These are phyloP conservation scores for Cataglyphis altisquamis DNA, from an alignment of 2,888 invertebrate genomes.

Conservation along the genomic window DNA sequence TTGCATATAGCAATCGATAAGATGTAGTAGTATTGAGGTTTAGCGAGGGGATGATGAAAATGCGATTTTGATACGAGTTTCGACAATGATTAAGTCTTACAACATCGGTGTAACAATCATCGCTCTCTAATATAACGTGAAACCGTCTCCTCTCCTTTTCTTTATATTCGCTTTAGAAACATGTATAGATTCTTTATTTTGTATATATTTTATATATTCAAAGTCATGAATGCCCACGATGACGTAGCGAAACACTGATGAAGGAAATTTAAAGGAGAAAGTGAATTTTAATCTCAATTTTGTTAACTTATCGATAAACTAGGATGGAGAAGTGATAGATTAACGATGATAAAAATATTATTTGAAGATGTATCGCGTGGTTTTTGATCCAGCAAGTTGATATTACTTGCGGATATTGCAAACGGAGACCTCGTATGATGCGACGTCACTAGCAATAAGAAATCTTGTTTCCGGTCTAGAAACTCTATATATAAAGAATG, in stretches of 20 bases:
- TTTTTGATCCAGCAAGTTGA: background rate
- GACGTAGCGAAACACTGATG: background rate
- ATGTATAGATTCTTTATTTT: constrained; percentile 8
- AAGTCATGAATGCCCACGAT: background rate
- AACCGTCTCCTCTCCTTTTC: background rate
- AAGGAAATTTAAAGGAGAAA: background rate
- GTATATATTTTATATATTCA: background rate
- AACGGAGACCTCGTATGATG: background rate
- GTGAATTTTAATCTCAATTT: background rate
- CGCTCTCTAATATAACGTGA: background rate
- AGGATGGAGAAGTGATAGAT: background rate
- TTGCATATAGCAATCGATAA: background rate
- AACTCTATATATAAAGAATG: constrained; percentile 39
- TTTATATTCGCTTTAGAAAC: constrained; percentile 15
- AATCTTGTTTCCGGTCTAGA: constrained; percentile 25
- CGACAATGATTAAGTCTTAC: constrained; percentile 28
- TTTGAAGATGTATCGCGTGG: background rate
- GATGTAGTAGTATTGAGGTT: background rate
- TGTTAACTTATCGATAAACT: background rate
- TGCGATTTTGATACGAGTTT: constrained; percentile 4
- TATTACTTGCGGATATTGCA: constrained; percentile 16
- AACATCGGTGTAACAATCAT: background rate
- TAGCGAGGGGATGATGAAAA: background rate
- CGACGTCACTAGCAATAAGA: constrained; percentile 2
- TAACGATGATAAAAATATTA: constrained; percentile 15